Conservation (phyloP, 2,113 vertebrate species). For the Amia ocellicauda region DNA sequence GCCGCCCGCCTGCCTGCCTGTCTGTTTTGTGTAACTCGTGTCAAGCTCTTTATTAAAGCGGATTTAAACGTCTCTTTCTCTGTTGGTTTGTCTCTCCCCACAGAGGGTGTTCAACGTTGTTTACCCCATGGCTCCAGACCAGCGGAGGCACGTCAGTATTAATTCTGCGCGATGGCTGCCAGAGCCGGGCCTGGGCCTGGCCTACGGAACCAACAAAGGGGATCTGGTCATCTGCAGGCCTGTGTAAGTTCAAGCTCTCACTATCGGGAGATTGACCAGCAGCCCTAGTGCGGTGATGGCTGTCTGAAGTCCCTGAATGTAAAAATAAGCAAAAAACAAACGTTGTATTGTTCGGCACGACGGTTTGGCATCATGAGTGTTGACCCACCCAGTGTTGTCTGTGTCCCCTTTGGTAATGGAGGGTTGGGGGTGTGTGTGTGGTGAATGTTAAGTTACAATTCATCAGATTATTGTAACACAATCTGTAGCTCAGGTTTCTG, state of each 20-base stretch:
- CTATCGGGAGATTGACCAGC: constrained; percentile 35
- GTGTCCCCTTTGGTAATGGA: too few species aligned
- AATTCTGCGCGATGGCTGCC: constrained; percentile 98
- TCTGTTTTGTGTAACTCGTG: not conserved
- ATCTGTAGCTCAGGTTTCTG: too few species aligned
- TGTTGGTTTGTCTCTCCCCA: constrained; percentile 27
- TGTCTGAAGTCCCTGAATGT: too few species aligned
- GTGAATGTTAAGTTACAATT: too few species aligned
- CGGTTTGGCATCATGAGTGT: too few species aligned
- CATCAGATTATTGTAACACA: too few species aligned
- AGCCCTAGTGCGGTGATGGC: constrained; percentile 33
- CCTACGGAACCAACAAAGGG: constrained; percentile 97
- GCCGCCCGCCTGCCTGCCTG: not conserved
- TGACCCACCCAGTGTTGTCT: too few species aligned
- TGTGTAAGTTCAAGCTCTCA: constrained; percentile 77
- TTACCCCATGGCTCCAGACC: constrained; percentile 97
- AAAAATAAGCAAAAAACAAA: too few species aligned
- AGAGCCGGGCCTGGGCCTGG: constrained; percentile 90
- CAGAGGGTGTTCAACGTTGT: constrained; percentile 98
- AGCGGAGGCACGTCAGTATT: constrained; percentile 96
- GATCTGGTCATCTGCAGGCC: constrained; percentile 97
- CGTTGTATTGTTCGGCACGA: too few species aligned
- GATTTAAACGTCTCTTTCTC: constrained; percentile 16
- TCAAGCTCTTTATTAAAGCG: too few species aligned
- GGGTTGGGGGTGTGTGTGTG: too few species aligned